Percentiles rank a stretch among this genome's conserved stretches.
These are phyloP conservation scores for Tuta absoluta DNA, from an alignment of 2,888 invertebrate species.

Conservation along the genomic window DNA sequence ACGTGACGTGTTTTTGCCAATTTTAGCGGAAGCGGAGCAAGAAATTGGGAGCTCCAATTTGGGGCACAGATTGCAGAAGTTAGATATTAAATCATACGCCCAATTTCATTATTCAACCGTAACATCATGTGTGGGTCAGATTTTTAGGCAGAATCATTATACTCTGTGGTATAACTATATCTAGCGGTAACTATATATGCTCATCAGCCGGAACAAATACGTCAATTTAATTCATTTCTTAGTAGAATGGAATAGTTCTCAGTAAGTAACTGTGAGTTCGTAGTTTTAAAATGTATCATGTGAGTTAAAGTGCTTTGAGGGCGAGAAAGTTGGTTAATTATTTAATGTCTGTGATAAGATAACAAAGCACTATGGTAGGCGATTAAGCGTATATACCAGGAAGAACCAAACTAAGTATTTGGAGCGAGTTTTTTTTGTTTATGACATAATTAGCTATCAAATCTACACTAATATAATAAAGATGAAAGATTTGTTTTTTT, in stretches of 20 bases:
- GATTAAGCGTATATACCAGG: no score
- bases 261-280: slow-evolving; percentile 11
- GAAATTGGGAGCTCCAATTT: no score
- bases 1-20: no score
- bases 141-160: background rate
- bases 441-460: no score
- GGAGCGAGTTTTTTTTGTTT: no score
- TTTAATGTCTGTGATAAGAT: background rate
- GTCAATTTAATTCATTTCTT: slow-evolving; percentile 17
- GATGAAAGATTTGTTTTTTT: no score
- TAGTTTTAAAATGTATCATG: background rate
- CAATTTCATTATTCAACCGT: background rate
- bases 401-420: no score
- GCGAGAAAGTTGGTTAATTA: background rate
- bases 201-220: slow-evolving; percentile 13
- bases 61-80: background rate
- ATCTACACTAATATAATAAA: no score
- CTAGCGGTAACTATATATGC: slow-evolving; percentile 6
- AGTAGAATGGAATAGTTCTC: slow-evolving; percentile 17
- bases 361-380: no score
- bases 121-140: background rate
- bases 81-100: background rate
- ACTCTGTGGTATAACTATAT: background rate
- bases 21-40: no score
- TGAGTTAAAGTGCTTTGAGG: background rate